Base-by-base conservation (phyloP, 2,113 vertebrate species). In the Rhabdomys dilectus region DNA sequence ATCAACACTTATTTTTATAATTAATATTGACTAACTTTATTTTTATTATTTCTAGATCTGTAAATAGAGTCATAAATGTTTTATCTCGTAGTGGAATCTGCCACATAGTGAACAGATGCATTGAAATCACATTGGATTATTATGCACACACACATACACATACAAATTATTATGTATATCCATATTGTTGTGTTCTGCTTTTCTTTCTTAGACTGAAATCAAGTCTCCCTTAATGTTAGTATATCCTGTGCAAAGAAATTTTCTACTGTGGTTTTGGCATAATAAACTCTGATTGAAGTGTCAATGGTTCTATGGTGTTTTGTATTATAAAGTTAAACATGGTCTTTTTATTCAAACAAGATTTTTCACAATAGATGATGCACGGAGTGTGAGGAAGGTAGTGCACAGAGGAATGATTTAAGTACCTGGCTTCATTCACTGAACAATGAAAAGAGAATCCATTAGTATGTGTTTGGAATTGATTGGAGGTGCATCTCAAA, bases 251-350 rank as follows among this genome's bases (percentile, higher is more conserved):
- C 72, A 96, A 89, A 98, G 93, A 96, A 95, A 97, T 97, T 97
- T 60, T 97, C 96, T 97, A 97, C 97, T 6, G 64, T 0, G 82
- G 97, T 96, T 98, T 97, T 95, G 93, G 82, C 92, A 98, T 97
- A 98, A 98, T 98, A 97, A 98, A 97, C 81, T 36, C 96, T 98
- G 97, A 98, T 98, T 98, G 97, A 98, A 98, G 96, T 97, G 98
- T 98, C 97, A 97, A 60, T 95, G 98, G 97, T 97, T 98, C 97
- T 97, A 92, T 95, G 97, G 89, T 98, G 92, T 97, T 98, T 98
- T 97, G 70, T 97, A 95, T 93, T 97, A 82, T 84, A 97, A 97
- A 98, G 96, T 97, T 97, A 98, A 98, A 98, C 93, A 98, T 39
- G 16, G 9, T 96, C 89, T 92, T 97, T 97, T 96, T 76, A 96